Evolutionary conservation across 2,888 invertebrate genomes (phyloP).

Genomic region (Lepidocyrtoides sp.): DNA sequence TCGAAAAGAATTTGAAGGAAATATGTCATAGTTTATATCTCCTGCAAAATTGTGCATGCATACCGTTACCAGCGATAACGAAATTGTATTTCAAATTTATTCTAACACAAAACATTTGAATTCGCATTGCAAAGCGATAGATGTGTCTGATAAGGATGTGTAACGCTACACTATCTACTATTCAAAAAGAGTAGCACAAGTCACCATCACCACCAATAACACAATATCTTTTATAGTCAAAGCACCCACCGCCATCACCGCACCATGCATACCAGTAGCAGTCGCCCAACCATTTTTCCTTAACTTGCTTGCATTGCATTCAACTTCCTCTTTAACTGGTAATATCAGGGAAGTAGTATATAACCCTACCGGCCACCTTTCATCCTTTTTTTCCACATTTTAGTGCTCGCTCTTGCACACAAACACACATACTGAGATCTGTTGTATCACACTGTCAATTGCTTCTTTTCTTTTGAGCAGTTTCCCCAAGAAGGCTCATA

Average conservation of each 20-base stretch:
- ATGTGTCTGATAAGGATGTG: conserved; percentile 13
- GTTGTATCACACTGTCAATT: conserved; percentile 16
- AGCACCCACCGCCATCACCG: neutral
- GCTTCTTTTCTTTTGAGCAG: conserved; percentile 1
- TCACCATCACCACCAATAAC: conserved; percentile 1
- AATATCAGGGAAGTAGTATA: conserved; percentile 12
- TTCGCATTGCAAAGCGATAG: conserved; percentile 47
- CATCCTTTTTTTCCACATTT: conserved; percentile 47
- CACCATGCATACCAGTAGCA: neutral
- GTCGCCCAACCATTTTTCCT: neutral
- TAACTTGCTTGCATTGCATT: neutral
- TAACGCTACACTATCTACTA: neutral
- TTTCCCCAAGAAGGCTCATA: neutral
- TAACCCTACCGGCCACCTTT: conserved; percentile 32
- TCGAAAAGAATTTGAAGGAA: neutral
- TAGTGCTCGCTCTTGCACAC: neutral
- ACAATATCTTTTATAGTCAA: neutral
- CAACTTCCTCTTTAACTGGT: neutral
- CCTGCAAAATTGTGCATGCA: conserved; percentile 37
- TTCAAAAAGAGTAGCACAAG: neutral
- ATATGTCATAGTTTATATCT: conserved; percentile 29
- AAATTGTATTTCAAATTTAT: conserved; percentile 70
- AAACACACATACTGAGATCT: neutral
- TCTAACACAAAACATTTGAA: conserved; percentile 61
- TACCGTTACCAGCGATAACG: conserved; percentile 24